Base-by-base conservation (phyloP, 2,797 vertebrate genomes). In the Lepus townsendii region DNA sequence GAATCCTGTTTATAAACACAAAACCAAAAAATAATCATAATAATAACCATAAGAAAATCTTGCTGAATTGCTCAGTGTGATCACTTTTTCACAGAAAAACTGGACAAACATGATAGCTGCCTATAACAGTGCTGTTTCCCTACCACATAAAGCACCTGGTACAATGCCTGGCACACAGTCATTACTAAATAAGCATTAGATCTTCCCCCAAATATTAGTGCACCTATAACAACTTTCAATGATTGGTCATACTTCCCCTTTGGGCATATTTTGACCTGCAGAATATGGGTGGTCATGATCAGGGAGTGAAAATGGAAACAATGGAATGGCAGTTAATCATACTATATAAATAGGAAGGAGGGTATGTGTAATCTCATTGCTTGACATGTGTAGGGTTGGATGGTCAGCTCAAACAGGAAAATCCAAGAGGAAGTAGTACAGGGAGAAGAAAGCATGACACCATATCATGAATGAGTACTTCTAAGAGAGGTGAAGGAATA, bases 11-110 rank as follows among this genome's bases (percentile, higher is more conserved):
- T 76, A 83, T n/a, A 20, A 73, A 91, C 9, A 77, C 16, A 85
- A 90, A 65, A 75, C 66, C 27, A 93, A 86, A 89, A 83, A 93
- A 84, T 13, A 38, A 5, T 84, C 52, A 85, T 72, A 50, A 86
- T 52, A 12, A 71, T 63, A 80, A 66, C 60, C 69, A 96, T 20
- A 35, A 88, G 35, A 84, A 75, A 94, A 75, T 71, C 60, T 82
- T 60, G 87, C 76, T 73, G 13, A 90, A 85, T 80, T 83, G 4
- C 11, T n/a, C 63, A 63, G 24, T 57, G 42, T 68, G 0, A 10
- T 19, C 26, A 85, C 75, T 42, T 93, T 73, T 88, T 88, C 10
- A 78, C 42, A 86, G 77, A 3, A 86, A 57, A 79, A 87, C 11
- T 83, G 24, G 1, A 88, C 50, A 79, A 27, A 76, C 54, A 77